Base-by-base conservation (phyloP, 2,888 invertebrate species). In the Tenthredo distinguenda region DNA sequence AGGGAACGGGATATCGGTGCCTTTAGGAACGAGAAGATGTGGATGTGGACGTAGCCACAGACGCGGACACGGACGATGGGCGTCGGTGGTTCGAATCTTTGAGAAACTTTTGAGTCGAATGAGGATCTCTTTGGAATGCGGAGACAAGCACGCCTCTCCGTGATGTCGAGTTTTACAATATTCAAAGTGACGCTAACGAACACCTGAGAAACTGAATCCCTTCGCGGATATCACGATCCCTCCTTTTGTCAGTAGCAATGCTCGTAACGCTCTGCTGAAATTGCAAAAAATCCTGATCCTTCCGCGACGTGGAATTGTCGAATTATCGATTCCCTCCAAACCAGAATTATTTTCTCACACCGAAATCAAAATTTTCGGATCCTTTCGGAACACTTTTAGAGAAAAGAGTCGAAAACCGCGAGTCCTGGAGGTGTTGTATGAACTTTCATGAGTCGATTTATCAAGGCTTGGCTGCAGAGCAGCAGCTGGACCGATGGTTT, bases 1-100 rank as follows among this genome's bases (percentile, higher is more conserved):
- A 81, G 81, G 50, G 81, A 81, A 81, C 81, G 81, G 81, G 40
- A 81, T 65, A 50, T 79, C 62, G 37, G 58, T 26, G 40, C 43
- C 82, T 65, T 43, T 71, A 18, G 40, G 55, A n/a, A 47, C 50
- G 47, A n/a, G 71, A 21, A 26, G 43, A 43, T 21, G 47, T 21
- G 10, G 5, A 62, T 65, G 76, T 72, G 55, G 37, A 58, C 55
- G 40, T 47, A 62, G 79, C 34, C 62, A 76, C 43, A 34, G 72
- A 55, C 74, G 21, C 68, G 15, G 62, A 21, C 68, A 58, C 26
- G 26, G 7, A 34, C 10, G 31, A 68, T 34, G 10, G 31, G 72
- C 43, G 68, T 74, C 40, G 72, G 43, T 74, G 72, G 72, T n/a
- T 74, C 18, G 40, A 74, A 74, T 43, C 72, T 72, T 72, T 40